Conservation (phyloP, 1,140 invertebrate genomes). For the Pristionchus pacificus region DNA sequence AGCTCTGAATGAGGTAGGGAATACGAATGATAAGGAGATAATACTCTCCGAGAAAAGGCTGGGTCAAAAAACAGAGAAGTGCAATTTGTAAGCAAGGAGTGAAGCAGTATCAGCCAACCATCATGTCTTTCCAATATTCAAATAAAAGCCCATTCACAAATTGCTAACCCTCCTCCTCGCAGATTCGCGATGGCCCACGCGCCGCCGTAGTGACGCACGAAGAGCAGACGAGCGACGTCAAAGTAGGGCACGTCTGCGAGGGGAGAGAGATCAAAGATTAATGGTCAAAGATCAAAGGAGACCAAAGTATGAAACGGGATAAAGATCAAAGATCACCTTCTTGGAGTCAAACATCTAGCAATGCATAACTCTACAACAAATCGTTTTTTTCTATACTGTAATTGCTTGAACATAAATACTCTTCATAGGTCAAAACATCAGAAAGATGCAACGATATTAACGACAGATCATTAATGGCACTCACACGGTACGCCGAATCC, state of each 20-base stretch:
- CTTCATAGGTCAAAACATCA: not conserved
- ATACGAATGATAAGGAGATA: no score
- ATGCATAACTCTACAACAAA: no score
- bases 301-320: not conserved
- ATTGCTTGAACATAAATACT: not conserved
- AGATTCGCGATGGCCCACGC: conserved; percentile 87
- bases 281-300: not conserved
- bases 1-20: no score
- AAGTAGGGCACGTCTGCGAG: conserved; percentile 81
- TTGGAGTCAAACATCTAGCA: no score
- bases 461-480: not conserved
- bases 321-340: not conserved
- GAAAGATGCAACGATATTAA: not conserved
- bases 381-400: no score
- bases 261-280: conserved; percentile 72
- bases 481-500: conserved; percentile 61
- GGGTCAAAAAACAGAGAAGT: no score
- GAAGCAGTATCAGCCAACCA: not conserved
- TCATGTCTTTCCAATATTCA: not conserved
- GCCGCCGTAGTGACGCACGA: conserved; percentile 83
- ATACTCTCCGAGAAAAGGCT: no score
- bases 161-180: conserved; percentile 78
- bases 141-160: not conserved
- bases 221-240: conserved; percentile 76
- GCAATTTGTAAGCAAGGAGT: not conserved